Base-by-base conservation (phyloP, 1,140 invertebrate genomes). In the Drosophila subobscura region DNA sequence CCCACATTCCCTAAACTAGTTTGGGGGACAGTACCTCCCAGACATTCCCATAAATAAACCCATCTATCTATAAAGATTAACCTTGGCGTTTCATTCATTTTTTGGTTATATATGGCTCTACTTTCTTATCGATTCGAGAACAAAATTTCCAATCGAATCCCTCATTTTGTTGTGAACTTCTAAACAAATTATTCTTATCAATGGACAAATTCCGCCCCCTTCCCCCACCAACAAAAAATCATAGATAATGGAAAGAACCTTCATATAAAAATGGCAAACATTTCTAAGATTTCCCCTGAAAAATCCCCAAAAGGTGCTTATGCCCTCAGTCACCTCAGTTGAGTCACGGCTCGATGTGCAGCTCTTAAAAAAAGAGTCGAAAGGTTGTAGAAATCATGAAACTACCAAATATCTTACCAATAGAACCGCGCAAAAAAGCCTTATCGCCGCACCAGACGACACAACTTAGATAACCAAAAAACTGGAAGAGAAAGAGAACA, bases 391-490 rank as follows among this genome's bases (percentile, higher is more conserved):
- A 50, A 68, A 67, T 56, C 65, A 44, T 10, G 33, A 42, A 70
- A 68, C 65, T 55, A 68, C 47, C 44, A 41, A 5, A 55, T 37
- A 37, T 37, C 33, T 37, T 37, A 37, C 10, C 33, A 37, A 4
- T 10, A 37, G 33, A 37, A 12, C 10, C 33, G 10, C 33, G 33
- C 33, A 64, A 42, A 37, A 41, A 52, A 64, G 40, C 52, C 71
- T 74, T 86, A 86, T 86, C 81, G 85, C 22, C 63, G 10, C 10
- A 10, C 10, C 53, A 67, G 77, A 63, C 37, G 57, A 53, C 33
- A 12, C 33, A 37, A 49, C 27, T 50, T 56, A 81, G 73, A 77
- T 81, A 74, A 86, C 54, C 41, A 29, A 57, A 60, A 53, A 8
- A 25, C 10, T 4, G 10, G 45, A 33, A 53, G 51, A 65, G 27